These are phyloP conservation scores for Spermophilus dauricus DNA, from an alignment of 2,113 vertebrate genomes.

Conservation along the genomic window DNA sequence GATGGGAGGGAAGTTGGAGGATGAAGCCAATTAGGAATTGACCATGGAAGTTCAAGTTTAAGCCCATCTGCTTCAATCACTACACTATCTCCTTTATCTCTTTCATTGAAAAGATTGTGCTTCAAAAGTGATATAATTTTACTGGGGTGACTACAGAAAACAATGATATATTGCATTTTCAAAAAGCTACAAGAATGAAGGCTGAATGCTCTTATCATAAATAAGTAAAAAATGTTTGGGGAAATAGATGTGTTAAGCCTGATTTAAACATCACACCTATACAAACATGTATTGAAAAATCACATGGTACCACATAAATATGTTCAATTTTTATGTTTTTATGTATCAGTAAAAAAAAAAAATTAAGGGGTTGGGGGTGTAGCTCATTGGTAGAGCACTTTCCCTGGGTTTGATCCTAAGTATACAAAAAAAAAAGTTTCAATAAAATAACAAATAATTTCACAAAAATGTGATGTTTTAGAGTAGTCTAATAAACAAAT, in stretches of 20 bases:
- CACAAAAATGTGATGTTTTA: neutral
- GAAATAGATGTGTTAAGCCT: neutral
- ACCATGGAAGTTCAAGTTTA: neutral
- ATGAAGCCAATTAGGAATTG: slow-evolving; percentile 2
- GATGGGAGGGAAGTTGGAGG: neutral
- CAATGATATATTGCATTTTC: neutral
- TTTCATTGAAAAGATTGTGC: neutral
- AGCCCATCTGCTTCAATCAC: neutral
- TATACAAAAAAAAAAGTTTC: neutral
- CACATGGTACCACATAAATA: neutral
- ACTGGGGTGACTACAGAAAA: neutral
- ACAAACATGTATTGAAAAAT: neutral
- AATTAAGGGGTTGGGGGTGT: neutral
- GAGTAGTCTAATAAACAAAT: neutral
- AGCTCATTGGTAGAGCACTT: neutral
- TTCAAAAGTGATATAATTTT: neutral
- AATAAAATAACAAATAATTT: neutral
- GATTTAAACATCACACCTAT: neutral
- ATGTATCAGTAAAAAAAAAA: neutral
- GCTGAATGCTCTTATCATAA: neutral
- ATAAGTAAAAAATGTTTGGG: neutral
- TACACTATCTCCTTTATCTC: neutral
- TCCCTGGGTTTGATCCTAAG: neutral
- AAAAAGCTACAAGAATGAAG: neutral
- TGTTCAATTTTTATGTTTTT: neutral